These are phyloP conservation scores for Dromiciops gliroides DNA, from an alignment of 2,113 vertebrate genomes.

Conservation along the genomic window DNA sequence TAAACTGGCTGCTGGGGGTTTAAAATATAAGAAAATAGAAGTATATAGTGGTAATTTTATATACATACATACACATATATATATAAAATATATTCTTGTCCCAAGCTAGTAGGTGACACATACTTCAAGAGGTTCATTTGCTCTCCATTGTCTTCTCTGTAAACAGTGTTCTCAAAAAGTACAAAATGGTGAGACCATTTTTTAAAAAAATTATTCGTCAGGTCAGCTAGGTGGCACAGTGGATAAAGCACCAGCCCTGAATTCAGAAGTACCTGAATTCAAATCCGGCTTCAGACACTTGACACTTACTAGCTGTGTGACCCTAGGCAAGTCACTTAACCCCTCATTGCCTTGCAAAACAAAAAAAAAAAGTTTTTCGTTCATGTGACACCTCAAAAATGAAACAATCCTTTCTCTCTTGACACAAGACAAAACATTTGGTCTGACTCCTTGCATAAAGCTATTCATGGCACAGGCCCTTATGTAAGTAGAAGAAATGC, in stretches of 20 bases:
- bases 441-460: conserved; percentile 36
- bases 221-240: no score
- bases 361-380: conserved; percentile 56
- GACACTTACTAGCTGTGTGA: no score
- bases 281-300: no score
- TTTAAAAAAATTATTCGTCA: no score
- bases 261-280: no score
- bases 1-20: background rate
- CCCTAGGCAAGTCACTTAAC: no score
- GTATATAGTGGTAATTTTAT: background rate
- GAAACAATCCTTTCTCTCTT: conserved; percentile 37
- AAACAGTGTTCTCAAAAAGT: conserved; percentile 44
- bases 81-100: background rate
- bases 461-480: conserved; percentile 26
- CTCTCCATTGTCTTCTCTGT: conserved; percentile 52
- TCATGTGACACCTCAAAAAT: conserved; percentile 58
- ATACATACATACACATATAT: background rate
- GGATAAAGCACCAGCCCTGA: no score
- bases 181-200: conserved; percentile 44
- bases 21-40: background rate
- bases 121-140: conserved; percentile 17
- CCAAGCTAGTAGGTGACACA: background rate
- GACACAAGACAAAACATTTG: conserved; percentile 48
- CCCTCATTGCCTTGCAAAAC: no score
- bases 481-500: conserved; percentile 37